Base-by-base conservation (phyloP, 2,888 invertebrate species). In the Leptopilina drosophilae region DNA sequence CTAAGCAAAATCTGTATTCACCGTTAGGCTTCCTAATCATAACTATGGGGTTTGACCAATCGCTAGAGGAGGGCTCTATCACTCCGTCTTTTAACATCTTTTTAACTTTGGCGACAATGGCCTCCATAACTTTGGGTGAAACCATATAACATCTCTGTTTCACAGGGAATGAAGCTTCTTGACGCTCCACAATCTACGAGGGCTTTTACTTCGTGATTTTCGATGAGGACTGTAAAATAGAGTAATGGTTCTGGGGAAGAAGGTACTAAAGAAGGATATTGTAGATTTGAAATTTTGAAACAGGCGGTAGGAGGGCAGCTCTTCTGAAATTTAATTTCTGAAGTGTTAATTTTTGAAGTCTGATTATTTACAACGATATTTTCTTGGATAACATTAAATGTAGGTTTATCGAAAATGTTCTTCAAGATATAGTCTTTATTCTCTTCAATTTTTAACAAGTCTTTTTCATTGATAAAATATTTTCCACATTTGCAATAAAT, bases 41-140 rank as follows among this genome's bases (percentile, higher is more conserved):
- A 0, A 85, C 79, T 5, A 83, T 76, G 3, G 82, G 83, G 4
- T 78, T 81, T 0, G 82, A 69, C 86, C 85, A 85, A 7, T 80
- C 80, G 33, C 84, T 86, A 2, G 69, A 65, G 0, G 83, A 84
- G 2, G 83, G 82, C 49, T 85, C 84, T 5, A 84, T 82, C 0
- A 86, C 65, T 1, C 78, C 82, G 2, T 59, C 73, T 8, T 12
- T n/a, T 6, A 82, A 33, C 81, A 84, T 76, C 9, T 77, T 76
- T 1, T 82, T 79, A 0, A 83, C 76, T 56, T 83, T 82, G 0
- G 2, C 64, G 11, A 78, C 20, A 12, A 81, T 80, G 0, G 73
- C 59, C 8, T 77, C 66, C 26, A 76, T 78, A 0, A 82, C 66
- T 2, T 76, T 78, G 4, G 84, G 82, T n/a, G 79, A 78, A 1